Evolutionary conservation across 2,797 vertebrate genomes (phyloP).

Genomic region (Apodemus agrarius): DNA sequence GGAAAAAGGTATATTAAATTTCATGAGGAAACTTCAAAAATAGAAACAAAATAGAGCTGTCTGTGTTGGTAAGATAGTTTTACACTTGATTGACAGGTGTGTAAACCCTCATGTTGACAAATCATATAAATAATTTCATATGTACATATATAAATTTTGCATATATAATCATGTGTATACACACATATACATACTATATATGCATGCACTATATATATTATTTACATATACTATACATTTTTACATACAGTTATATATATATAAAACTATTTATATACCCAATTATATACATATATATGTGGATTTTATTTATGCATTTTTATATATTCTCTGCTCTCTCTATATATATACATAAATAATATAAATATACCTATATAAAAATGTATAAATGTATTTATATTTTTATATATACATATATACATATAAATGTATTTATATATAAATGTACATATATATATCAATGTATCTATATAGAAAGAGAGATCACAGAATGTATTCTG

Average conservation of each 20-base stretch:
- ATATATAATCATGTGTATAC: background rate
- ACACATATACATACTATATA: background rate
- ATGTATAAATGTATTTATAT: background rate
- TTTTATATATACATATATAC: background rate
- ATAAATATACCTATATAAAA: too few relatives aligned
- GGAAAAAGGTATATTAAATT: slow-evolving; percentile 4
- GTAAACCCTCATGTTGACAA: background rate
- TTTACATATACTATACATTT: background rate
- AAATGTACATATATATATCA: background rate
- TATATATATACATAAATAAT: background rate
- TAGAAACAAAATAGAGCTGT: background rate
- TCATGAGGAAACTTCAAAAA: background rate
- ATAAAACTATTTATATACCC: background rate
- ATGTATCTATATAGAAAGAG: too few relatives aligned
- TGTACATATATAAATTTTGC: background rate
- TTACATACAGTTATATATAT: background rate
- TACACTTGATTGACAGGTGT: background rate
- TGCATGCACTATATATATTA: background rate
- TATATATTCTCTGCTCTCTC: background rate
- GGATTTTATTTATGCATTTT: background rate
- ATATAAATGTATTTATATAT: background rate
- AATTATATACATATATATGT: background rate
- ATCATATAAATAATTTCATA: background rate
- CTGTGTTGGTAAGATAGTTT: background rate
- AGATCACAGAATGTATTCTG: background rate